Conservation (phyloP, 1,140 invertebrate genomes). For the Lordiphosa clarofinis region DNA sequence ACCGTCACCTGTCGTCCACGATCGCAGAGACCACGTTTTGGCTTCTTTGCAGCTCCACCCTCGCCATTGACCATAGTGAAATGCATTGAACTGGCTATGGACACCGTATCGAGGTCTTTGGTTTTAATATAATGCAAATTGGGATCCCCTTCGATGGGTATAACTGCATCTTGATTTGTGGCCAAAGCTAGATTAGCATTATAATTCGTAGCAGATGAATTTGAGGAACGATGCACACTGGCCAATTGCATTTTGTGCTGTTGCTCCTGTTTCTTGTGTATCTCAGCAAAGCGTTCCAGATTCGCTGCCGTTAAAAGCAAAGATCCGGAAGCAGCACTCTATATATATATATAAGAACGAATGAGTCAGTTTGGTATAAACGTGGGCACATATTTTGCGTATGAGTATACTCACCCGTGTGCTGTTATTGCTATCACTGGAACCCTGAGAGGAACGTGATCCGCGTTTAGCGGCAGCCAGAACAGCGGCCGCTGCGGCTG, state of each 20-base stretch:
- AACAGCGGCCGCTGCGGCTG: slow-evolving; percentile 58
- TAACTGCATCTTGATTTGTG: slow-evolving; percentile 59
- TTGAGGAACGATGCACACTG: slow-evolving; percentile 66
- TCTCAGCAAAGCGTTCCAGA: slow-evolving; percentile 84
- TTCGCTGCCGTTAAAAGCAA: slow-evolving; percentile 88
- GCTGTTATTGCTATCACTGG: slow-evolving; percentile 86
- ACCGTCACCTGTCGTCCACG: slow-evolving; percentile 88
- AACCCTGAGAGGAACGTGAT: slow-evolving; percentile 88
- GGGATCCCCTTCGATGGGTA: slow-evolving; percentile 63
- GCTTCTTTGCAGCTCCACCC: slow-evolving; percentile 82
- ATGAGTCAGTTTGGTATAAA: slow-evolving; percentile 11
- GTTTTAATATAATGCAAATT: slow-evolving; percentile 74
- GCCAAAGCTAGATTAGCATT: slow-evolving; percentile 64
- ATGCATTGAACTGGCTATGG: slow-evolving; percentile 90
- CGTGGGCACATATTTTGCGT: slow-evolving; percentile 30
- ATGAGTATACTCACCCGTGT: slow-evolving; percentile 84
- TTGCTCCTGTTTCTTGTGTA: slow-evolving; percentile 81
- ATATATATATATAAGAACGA: slow-evolving; percentile 62
- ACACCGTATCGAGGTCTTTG: slow-evolving; percentile 83
- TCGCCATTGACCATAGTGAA: slow-evolving; percentile 91
- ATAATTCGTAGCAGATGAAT: slow-evolving; percentile 52
- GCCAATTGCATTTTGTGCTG: slow-evolving; percentile 60
- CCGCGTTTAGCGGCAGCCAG: slow-evolving; percentile 80
- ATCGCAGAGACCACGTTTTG: slow-evolving; percentile 82
- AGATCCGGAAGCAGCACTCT: slow-evolving; percentile 90